Base-by-base conservation (phyloP, 2,113 vertebrate species). In the Pholis gunnellus region DNA sequence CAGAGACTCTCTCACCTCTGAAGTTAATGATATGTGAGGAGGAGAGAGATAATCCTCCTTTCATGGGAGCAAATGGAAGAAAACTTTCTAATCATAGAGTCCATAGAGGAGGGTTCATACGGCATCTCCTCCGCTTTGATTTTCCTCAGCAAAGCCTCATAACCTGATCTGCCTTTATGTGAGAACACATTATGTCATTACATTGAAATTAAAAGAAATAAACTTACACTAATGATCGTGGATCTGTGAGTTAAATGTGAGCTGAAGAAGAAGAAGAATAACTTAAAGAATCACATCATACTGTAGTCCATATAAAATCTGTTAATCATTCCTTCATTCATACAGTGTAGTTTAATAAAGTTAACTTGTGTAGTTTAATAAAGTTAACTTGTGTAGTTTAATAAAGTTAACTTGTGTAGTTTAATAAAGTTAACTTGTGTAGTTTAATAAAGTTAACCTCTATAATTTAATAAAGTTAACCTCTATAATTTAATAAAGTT, bases 121-220 rank as follows among this genome's bases (percentile, higher is more conserved):
- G 66, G 78, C 70, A 67, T 66, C 60, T 80, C 60, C 36, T 44
- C 9, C 5, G 20, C 69, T 80, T 80, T 80, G 69, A 72, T 65
- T 65, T 56, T 57, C 78, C 57, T 52, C 9, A 78, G 56, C 56
- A 20, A 15, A 27, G 66, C 56, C 57, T 52, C 56, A 36, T 56
- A 46, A 79, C 57, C 59, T 40, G 77, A n/a, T 61, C 57, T 27
- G 56, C 59, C 59, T 72, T 65, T 6, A 79, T 65, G 46, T 44
- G 13, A 56, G 48, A 72, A 56, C 17, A 65, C 38, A 31, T 79
- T 40, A 72, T 52, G 57, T 63, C 40, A 79, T 79, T 63, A 79
- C 14, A 20, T 7, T 1, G 48, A 67, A 71, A 54, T 63, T 0
- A 71, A 63, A 79, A 63, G 77, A 71, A 36, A 69, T 20, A 60